These are phyloP conservation scores for Metalampra italica DNA, from an alignment of 2,888 invertebrate genomes.

Conservation along the genomic window DNA sequence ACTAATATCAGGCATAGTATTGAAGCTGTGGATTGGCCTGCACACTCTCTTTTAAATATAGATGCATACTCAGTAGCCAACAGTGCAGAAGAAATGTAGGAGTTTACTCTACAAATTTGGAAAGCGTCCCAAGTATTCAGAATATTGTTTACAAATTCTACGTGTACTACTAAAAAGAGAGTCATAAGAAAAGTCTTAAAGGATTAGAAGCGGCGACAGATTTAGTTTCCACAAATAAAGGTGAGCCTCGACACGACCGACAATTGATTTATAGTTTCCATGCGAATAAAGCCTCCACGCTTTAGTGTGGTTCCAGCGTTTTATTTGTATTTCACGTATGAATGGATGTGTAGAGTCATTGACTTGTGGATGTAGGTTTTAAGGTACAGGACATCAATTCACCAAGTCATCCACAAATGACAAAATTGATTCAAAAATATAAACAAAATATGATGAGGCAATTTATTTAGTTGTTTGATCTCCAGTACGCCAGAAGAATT, in stretches of 20 bases:
- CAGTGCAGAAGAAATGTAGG: too few species aligned
- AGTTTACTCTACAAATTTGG: too few species aligned
- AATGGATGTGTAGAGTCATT: slow-evolving; percentile 1
- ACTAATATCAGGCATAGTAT: too few species aligned
- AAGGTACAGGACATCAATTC: background rate
- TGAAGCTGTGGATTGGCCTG: too few species aligned
- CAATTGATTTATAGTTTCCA: slow-evolving; percentile 10
- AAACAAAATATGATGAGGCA: too few species aligned
- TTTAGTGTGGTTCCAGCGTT: slow-evolving; percentile 1
- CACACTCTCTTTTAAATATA: background rate
- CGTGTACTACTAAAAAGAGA: slow-evolving; percentile 26
- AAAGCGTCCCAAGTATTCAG: background rate
- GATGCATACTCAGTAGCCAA: too few species aligned
- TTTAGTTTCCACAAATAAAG: slow-evolving; percentile 19
- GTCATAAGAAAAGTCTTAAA: slow-evolving; percentile 16
- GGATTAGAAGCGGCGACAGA: slow-evolving; percentile 23
- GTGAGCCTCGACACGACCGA: slow-evolving; percentile 5
- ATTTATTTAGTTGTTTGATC: too few species aligned
- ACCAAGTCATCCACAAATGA: too few species aligned
- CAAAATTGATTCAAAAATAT: too few species aligned
- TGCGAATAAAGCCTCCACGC: slow-evolving; percentile 9
- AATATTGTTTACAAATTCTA: slow-evolving; percentile 16
- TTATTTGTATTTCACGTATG: slow-evolving; percentile 13
- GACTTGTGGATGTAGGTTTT: background rate
- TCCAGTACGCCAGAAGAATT: too few species aligned